Conservation (phyloP, 1,140 invertebrate species). For the Ostrea edulis region DNA sequence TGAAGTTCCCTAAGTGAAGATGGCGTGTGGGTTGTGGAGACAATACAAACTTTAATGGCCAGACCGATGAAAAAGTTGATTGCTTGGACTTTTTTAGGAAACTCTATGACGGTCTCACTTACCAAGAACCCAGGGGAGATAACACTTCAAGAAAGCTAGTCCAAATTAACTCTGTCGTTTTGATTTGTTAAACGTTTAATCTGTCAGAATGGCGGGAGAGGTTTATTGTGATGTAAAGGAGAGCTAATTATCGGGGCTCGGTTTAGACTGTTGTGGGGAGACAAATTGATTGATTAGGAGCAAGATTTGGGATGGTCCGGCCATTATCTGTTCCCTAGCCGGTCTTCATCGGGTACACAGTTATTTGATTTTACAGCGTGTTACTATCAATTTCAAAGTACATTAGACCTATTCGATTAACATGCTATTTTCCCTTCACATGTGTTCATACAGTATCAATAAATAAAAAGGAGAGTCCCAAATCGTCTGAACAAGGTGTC, state of each 20-base stretch:
- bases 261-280: not conserved
- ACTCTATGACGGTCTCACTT: not conserved
- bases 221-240: conserved; percentile 34
- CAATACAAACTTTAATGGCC: conserved; percentile 33
- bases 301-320: not conserved
- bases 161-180: conserved; percentile 37
- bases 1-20: conserved; percentile 26
- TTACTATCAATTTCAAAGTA: not conserved
- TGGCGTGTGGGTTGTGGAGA: not conserved
- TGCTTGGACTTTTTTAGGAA: conserved; percentile 27
- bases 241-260: conserved; percentile 9
- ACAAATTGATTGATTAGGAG: conserved; percentile 25
- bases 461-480: too few species aligned
- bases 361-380: conserved; percentile 2
- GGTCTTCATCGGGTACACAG: conserved; percentile 8
- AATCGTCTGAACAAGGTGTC: too few species aligned
- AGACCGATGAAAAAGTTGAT: conserved; percentile 22
- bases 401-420: not conserved
- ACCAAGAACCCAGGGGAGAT: not conserved
- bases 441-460: not conserved
- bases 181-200: conserved; percentile 39
- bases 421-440: not conserved
- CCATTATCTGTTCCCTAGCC: not conserved
- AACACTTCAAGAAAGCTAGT: conserved; percentile 24
- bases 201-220: not conserved